Evolutionary conservation across 2,797 vertebrate species (phyloP).

Genomic region (Gallinago stenura): DNA sequence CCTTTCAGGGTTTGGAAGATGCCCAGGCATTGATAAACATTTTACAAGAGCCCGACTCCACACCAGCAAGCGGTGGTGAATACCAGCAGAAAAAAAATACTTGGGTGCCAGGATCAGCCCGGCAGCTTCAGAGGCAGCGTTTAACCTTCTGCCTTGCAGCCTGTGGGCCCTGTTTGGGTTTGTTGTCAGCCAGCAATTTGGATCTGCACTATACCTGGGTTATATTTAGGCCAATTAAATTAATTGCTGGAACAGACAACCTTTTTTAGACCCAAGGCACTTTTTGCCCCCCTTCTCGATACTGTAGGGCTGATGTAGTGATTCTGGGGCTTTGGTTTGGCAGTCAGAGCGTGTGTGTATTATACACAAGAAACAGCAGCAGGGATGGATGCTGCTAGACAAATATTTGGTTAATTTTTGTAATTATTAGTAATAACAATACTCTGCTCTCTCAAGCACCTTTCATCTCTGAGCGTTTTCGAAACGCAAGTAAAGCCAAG

Average conservation of each 20-base stretch:
- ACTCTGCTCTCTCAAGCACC: conserved; percentile 7
- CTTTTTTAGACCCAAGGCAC: conserved; percentile 33
- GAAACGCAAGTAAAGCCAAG: neutral
- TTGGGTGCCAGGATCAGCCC: neutral
- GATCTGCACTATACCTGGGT: conserved; percentile 32
- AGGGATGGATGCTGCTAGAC: conserved; percentile 39
- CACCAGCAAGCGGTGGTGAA: neutral
- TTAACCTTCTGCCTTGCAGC: conserved; percentile 44
- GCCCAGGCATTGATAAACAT: conserved; percentile 60
- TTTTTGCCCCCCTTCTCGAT: conserved; percentile 26
- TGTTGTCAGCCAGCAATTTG: conserved; percentile 43
- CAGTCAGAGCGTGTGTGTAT: conserved; percentile 13
- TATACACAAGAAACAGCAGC: conserved; percentile 33
- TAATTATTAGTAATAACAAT: conserved; percentile 67
- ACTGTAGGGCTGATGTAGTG: conserved; percentile 51
- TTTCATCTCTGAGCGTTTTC: conserved; percentile 26
- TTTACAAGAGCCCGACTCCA: conserved; percentile 39
- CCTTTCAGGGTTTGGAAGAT: conserved; percentile 64
- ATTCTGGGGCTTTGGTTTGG: conserved; percentile 48
- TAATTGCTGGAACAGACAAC: conserved; percentile 62
- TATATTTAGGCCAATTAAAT: conserved; percentile 70
- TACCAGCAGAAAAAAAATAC: conserved; percentile 23
- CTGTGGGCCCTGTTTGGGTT: conserved; percentile 56
- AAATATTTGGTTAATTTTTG: conserved; percentile 68
- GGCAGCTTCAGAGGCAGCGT: conserved; percentile 7